Conservation (phyloP, 2,888 invertebrate species). For the Blastobasis lacticolella region DNA sequence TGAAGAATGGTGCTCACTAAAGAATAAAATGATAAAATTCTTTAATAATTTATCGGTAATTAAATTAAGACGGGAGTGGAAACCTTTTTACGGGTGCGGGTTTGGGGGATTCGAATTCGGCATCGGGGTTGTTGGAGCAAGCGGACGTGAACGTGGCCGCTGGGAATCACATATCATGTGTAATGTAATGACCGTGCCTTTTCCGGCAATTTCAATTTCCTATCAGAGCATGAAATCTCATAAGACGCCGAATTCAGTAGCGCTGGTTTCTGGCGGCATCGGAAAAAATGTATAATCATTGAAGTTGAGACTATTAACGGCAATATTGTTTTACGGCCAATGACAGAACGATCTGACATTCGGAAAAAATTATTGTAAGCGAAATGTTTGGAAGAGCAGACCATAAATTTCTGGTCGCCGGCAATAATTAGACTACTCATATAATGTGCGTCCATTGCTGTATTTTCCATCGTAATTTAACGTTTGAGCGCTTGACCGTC, state of each 20-base stretch:
- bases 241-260: background rate
- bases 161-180: slow-evolving; percentile 8
- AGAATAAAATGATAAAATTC: slow-evolving; percentile 14
- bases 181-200: slow-evolving; percentile 8
- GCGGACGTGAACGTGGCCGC: background rate
- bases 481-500: too few relatives aligned
- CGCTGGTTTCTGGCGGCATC: background rate
- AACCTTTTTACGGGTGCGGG: too few relatives aligned
- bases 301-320: slow-evolving; percentile 46
- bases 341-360: slow-evolving; percentile 42
- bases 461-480: background rate
- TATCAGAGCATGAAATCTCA: slow-evolving; percentile 5
- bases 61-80: background rate
- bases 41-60: slow-evolving; percentile 1
- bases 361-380: slow-evolving; percentile 22
- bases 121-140: background rate
- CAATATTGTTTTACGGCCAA: slow-evolving; percentile 42
- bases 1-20: slow-evolving; percentile 15
- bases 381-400: background rate
- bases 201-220: slow-evolving; percentile 7
- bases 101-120: too few relatives aligned
- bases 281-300: slow-evolving; percentile 24
- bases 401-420: background rate
- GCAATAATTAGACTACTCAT: too few relatives aligned
- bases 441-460: background rate